Percentiles rank a stretch among this genome's conserved stretches.
phyloP scores from a whole-genome alignment of 1,140 invertebrate genomes.

The Grapholita molesta region DNA sequence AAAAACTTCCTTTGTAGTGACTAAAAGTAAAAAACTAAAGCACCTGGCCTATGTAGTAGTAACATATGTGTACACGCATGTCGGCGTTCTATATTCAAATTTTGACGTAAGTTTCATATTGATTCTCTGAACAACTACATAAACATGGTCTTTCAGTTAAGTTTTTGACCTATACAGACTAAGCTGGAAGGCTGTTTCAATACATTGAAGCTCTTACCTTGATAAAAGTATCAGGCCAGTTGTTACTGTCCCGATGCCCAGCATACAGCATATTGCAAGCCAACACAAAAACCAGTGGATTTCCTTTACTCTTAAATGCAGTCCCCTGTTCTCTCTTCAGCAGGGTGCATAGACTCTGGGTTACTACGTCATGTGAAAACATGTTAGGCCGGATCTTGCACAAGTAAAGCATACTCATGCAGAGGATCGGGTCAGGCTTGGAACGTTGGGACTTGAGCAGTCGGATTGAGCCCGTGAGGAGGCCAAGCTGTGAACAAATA shows the following conservation, averaged over 20 bases:
- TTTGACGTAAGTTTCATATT: too few species aligned
- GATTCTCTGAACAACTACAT: too few species aligned
- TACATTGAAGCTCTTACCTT: constrained; percentile 76
- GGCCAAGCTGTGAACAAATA: constrained; percentile 56
- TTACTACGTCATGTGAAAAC: constrained; percentile 88
- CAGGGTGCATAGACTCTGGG: constrained; percentile 89
- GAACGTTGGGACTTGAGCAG: constrained; percentile 82
- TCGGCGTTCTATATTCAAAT: too few species aligned
- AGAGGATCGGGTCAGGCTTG: constrained; percentile 90
- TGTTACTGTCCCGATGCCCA: constrained; percentile 87
- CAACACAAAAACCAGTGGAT: constrained; percentile 89
- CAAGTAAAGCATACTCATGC: constrained; percentile 88
- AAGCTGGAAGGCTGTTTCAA: too few species aligned
- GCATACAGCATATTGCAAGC: constrained; percentile 91
- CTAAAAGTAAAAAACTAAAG: too few species aligned
- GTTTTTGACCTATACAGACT: too few species aligned
- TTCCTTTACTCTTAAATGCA: constrained; percentile 87
- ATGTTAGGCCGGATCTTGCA: constrained; percentile 88
- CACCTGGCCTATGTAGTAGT: too few species aligned
- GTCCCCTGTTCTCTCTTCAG: constrained; percentile 88
- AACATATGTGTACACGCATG: too few species aligned
- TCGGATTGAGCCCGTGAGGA: constrained; percentile 81
- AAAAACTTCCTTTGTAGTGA: too few species aligned
- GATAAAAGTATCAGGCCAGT: constrained; percentile 89
- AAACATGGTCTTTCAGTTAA: too few species aligned